Base-by-base conservation (phyloP, 2,797 vertebrate species). In the Etheostoma perlongum region DNA sequence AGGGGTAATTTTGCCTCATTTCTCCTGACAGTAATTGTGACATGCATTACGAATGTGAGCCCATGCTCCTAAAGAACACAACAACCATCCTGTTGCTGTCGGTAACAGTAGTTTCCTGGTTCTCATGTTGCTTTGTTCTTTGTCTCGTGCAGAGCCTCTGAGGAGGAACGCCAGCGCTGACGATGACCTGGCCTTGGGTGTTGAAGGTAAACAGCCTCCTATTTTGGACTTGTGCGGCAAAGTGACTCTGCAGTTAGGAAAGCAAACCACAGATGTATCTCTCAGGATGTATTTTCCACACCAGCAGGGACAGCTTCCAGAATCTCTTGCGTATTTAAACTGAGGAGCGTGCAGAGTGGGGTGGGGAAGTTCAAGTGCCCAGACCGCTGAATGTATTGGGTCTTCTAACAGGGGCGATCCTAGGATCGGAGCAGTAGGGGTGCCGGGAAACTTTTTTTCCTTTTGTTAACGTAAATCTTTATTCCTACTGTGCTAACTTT, bases 161-260 rank as follows among this genome's bases (percentile, higher is more conserved):
- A 82, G 25, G 81, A 89, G 79, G 62, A 85, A 75, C 44, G 52
- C 81, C 58, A 90, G 88, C 18, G 57, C 55, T 27, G 89, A 94
- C 33, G 92, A 94, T 90, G 92, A 94, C 75, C 75, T 94, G 83
- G 86, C 67, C 16, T 76, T 93, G 23, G 88, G 92, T 25, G 85
- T 86, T 14, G 90, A 94, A 92, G 92, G 93, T 94, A 93, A 93
- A 85, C 67, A 85, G 25, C 55, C 7, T 74, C 27, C 47, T 57
- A 4, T 72, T 70, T 58, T 82, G 42, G 78, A 70, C 80, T 83
- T 79, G 72, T 88, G 47, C 48, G 16, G 8, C 42, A 47, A 23
- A 63, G 40, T 25, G 23, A 23, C 16, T 36, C 15, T 36, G 33
- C 42, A 48, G 13, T 51, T 60, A 23, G 21, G 54, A 64, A 61